phyloP scores from a whole-genome alignment of 2,113 vertebrate species.

The Neodon shergylaensis region DNA sequence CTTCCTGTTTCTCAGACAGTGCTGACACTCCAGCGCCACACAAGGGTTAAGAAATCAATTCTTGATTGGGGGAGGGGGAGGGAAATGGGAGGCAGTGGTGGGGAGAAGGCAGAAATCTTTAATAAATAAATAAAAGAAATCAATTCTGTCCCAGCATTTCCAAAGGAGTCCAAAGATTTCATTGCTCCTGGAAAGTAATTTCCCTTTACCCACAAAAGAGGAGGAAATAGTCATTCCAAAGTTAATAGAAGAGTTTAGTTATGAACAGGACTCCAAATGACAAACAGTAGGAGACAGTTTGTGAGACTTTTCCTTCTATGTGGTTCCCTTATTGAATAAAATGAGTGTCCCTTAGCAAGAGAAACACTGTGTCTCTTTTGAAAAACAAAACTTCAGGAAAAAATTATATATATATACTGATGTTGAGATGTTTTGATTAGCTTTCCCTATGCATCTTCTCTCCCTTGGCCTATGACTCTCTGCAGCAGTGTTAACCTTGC shows the following conservation, averaged over 20 bases:
- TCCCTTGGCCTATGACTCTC: background rate
- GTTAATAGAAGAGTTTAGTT: background rate
- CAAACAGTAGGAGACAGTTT: background rate
- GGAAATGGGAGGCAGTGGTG: too few species aligned
- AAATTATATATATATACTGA: background rate
- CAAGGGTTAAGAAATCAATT: background rate
- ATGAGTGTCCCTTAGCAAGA: constrained; percentile 11
- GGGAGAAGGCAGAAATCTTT: too few species aligned
- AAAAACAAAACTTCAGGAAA: background rate
- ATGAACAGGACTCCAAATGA: background rate
- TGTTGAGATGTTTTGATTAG: background rate
- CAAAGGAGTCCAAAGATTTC: background rate
- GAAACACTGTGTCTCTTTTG: background rate
- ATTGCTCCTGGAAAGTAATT: constrained; percentile 34
- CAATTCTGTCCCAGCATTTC: background rate
- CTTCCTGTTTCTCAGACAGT: background rate
- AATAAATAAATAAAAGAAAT: too few species aligned
- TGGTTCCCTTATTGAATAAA: background rate
- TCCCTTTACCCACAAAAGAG: background rate
- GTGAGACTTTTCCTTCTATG: background rate
- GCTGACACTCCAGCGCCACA: background rate
- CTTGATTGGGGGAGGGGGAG: background rate
- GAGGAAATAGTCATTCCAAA: background rate
- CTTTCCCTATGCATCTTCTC: background rate
- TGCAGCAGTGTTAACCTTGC: background rate